A percentile compares a stretch with the other conserved stretches of the same genome.
Conservation (phyloP, 2,113 vertebrate species). For the Bubo scandiacus region DNA sequence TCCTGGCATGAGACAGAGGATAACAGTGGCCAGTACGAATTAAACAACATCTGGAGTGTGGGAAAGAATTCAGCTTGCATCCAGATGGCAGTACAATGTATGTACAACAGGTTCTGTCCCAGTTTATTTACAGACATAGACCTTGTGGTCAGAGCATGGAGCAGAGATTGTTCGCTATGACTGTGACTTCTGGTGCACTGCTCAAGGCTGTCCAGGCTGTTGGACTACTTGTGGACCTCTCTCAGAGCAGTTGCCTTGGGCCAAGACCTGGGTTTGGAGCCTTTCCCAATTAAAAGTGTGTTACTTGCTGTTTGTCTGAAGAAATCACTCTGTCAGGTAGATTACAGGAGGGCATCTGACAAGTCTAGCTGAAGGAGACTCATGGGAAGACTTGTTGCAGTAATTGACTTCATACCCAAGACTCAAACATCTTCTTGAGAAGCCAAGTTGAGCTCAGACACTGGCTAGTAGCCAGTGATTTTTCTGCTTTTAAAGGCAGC, state of each 20-base stretch:
- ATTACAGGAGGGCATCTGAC: neutral
- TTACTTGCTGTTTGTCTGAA: neutral
- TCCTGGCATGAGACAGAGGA: conserved; percentile 7
- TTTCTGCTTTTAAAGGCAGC: neutral
- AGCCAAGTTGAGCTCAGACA: neutral
- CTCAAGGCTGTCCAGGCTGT: neutral
- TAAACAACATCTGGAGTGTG: conserved; percentile 50
- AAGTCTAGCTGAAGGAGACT: neutral
- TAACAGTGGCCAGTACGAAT: neutral
- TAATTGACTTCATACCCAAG: neutral
- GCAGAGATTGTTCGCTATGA: neutral
- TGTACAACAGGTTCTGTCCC: neutral
- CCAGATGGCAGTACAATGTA: neutral
- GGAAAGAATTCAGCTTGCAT: neutral
- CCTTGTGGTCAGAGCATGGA: neutral
- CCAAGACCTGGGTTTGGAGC: neutral
- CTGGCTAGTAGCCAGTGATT: neutral
- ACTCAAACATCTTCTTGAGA: neutral
- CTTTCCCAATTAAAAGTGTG: neutral
- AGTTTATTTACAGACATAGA: neutral
- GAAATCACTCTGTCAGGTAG: neutral
- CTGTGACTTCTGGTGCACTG: neutral
- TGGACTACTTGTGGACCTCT: no score
- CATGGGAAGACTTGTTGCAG: neutral
- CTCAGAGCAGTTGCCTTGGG: neutral